These are phyloP conservation scores for Anthopleura xanthogrammica DNA, from an alignment of 92 coral and sea anemone species.

Conservation along the genomic window DNA sequence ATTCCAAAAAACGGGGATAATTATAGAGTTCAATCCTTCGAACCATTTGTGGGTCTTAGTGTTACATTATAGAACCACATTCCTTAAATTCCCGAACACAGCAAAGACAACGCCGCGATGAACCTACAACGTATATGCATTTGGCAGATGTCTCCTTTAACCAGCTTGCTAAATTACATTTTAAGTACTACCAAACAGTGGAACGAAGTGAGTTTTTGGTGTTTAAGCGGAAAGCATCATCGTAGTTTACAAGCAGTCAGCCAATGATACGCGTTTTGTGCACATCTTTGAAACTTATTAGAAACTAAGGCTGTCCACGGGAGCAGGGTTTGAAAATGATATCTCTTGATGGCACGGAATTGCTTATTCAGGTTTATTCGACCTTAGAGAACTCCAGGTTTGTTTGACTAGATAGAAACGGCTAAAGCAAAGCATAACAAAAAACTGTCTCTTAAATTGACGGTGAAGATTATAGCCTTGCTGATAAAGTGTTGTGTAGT, in stretches of 20 bases:
- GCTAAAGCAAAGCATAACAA: conserved; percentile 17
- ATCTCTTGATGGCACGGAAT: conserved; percentile 11
- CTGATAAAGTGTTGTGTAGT: background rate
- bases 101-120: conserved; percentile 38
- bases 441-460: background rate
- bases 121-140: conserved; percentile 30
- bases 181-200: conserved; percentile 12
- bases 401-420: conserved; percentile 19
- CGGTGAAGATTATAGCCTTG: background rate
- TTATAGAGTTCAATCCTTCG: background rate
- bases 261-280: background rate
- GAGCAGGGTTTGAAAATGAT: conserved; percentile 24
- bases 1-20: background rate
- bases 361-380: conserved; percentile 40
- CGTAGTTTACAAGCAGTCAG: background rate
- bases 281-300: conserved; percentile 42
- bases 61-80: conserved; percentile 13
- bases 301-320: conserved; percentile 8
- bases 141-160: conserved; percentile 65
- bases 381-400: conserved; percentile 20
- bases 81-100: conserved; percentile 5
- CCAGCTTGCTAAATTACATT: conserved; percentile 13
- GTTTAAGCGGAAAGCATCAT: background rate
- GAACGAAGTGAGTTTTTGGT: conserved; percentile 4
- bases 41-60: background rate